Conservation (phyloP, 2,113 vertebrate genomes). For the Chaenogobius annularis region DNA sequence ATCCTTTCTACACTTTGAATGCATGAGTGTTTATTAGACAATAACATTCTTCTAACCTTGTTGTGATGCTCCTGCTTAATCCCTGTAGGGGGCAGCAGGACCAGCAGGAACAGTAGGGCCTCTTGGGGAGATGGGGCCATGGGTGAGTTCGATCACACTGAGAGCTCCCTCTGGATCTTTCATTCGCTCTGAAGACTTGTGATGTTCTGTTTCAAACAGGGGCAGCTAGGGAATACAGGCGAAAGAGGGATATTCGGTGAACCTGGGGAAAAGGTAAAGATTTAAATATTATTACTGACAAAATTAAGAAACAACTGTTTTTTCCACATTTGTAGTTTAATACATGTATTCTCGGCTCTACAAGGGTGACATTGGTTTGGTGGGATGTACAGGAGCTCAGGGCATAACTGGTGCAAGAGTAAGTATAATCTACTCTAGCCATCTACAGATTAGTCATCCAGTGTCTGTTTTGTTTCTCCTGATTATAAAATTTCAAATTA, state of each 20-base stretch:
- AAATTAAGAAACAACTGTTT: too few species aligned
- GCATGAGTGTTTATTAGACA: conserved; percentile 24
- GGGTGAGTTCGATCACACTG: conserved; percentile 74
- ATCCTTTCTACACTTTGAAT: not conserved
- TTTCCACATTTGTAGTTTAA: not conserved
- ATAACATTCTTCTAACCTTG: conserved; percentile 28
- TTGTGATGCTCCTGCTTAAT: conserved; percentile 35
- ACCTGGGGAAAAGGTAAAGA: conserved; percentile 84
- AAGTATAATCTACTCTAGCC: conserved; percentile 46
- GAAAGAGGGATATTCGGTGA: conserved; percentile 87
- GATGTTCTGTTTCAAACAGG: conserved; percentile 72
- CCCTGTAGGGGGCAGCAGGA: conserved; percentile 85
- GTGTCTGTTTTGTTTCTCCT: not conserved
- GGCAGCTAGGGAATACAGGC: conserved; percentile 82
- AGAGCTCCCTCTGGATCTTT: conserved; percentile 16
- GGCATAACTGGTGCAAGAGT: conserved; percentile 90
- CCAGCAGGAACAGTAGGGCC: conserved; percentile 81
- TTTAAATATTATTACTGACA: not conserved
- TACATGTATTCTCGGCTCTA: conserved; percentile 11
- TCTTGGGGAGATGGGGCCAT: conserved; percentile 86
- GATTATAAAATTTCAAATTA: not conserved
- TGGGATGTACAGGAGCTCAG: conserved; percentile 85
- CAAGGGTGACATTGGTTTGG: conserved; percentile 84
- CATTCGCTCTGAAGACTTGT: not conserved
- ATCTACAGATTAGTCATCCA: not conserved